Base-by-base conservation (phyloP, 2,113 vertebrate species). In the Aptenodytes forsteri region DNA sequence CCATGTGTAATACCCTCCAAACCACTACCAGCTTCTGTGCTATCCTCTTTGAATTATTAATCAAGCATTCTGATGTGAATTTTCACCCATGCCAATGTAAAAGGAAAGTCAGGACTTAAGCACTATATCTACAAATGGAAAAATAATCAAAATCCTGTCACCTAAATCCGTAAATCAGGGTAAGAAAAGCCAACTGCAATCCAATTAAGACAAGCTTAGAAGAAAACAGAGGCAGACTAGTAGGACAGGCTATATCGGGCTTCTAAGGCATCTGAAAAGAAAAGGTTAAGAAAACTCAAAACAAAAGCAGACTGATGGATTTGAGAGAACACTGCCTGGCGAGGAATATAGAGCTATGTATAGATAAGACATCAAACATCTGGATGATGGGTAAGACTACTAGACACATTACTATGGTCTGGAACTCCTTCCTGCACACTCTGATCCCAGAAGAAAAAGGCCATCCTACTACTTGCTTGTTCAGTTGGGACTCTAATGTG, bases 171-270 rank as follows among this genome's bases (percentile, higher is more conserved):
- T 73, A 88, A 83, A 90, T 79, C 62, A 3, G 64, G 7, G 67
- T 86, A 91, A 96, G 40, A 54, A 92, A 86, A 55, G 86, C 49
- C 86, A 87, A 36, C 38, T 42, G 17, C 80, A 96, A 95, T 87
- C 80, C 91, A 89, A 91, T 95, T 92, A 95, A 70, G 59, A n/a
- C 17, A 62, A 27, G 47, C 77, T 94, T 84, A 94, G 30, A 83
- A 46, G 47, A 89, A 92, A 95, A 86, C 34, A 76, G 3, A 83
- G 5, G 46, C 64, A 70, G 38, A 80, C 30, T 22, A 58, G 59
- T 22, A 78, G 59, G 32, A 73, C 55, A 81, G 69, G 46, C 50
- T 87, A 78, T 34, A 56, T 0, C n/a, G 13, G 32, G 25, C 30
- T 93, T 87, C 40, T 67, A 89, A 70, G 13, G 40, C 38, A 91